Conservation (phyloP, 1,140 invertebrate genomes). For the Achatina immaculata region DNA sequence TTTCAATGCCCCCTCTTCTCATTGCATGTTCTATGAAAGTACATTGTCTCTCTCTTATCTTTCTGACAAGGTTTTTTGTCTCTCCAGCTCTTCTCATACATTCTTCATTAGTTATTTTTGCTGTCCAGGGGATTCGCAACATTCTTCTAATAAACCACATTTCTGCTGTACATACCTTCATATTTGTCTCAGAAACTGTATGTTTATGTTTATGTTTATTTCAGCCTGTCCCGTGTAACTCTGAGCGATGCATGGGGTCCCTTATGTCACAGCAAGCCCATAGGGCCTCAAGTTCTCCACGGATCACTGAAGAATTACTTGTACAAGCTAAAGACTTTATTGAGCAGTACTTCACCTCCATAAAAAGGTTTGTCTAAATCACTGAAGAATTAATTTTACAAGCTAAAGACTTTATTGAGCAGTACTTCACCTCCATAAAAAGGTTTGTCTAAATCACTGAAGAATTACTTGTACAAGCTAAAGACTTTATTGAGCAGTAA, state of each 20-base stretch:
- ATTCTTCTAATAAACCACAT: too few species aligned
- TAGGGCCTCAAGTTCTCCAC: constrained; percentile 35
- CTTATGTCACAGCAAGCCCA: constrained; percentile 48
- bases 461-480: constrained; percentile 54
- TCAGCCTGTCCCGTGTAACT: constrained; percentile 52
- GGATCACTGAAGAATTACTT: constrained; percentile 51
- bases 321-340: constrained; percentile 62
- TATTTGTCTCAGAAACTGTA: too few species aligned
- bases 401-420: constrained; percentile 64
- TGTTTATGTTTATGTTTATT: too few species aligned
- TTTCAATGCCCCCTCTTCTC: too few species aligned
- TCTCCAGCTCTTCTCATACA: too few species aligned
- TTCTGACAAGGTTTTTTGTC: too few species aligned
- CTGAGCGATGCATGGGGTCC: constrained; percentile 55
- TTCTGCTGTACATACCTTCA: too few species aligned
- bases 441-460: constrained; percentile 52
- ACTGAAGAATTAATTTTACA: constrained; percentile 54
- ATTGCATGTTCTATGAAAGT: too few species aligned
- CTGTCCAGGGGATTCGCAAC: too few species aligned
- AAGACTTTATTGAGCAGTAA: constrained; percentile 65
- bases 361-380: constrained; percentile 56
- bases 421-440: constrained; percentile 64
- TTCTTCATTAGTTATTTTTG: too few species aligned
- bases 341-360: constrained; percentile 63
- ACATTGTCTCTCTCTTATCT: too few species aligned